Evolutionary conservation across 2,113 vertebrate species (phyloP).

Genomic region (Anolis carolinensis): DNA sequence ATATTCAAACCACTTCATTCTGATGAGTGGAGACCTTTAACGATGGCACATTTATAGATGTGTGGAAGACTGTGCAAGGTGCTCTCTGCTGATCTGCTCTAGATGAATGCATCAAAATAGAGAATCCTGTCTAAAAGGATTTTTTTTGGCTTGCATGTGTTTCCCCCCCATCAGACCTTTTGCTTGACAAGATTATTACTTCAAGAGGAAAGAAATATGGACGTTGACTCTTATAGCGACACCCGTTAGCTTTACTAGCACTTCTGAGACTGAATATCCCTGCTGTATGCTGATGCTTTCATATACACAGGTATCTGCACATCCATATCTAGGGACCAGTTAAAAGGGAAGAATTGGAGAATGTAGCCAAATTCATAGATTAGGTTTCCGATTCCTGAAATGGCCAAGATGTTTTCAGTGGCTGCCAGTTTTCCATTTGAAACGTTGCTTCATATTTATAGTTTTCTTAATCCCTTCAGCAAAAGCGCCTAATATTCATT

Average conservation of each 20-base stretch:
- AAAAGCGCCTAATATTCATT: constrained; percentile 76
- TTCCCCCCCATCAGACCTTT: constrained; percentile 41
- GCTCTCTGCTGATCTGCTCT: constrained; percentile 30
- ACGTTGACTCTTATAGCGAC: not conserved
- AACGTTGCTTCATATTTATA: constrained; percentile 68
- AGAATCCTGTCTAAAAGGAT: constrained; percentile 28
- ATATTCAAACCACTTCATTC: constrained; percentile 91
- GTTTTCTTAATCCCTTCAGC: constrained; percentile 75
- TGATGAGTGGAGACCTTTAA: constrained; percentile 88
- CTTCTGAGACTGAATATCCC: not conserved
- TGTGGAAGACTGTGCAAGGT: constrained; percentile 78
- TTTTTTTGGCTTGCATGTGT: not conserved
- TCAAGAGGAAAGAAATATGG: not conserved
- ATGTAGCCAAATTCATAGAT: not conserved
- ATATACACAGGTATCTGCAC: not conserved
- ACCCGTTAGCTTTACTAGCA: not conserved
- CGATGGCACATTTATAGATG: constrained; percentile 89
- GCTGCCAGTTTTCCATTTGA: constrained; percentile 65
- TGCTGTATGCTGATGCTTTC: not conserved
- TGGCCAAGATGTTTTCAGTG: constrained; percentile 16
- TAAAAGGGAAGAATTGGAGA: not conserved
- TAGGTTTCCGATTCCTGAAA: constrained; percentile 32
- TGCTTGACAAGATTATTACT: constrained; percentile 24
- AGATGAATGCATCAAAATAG: constrained; percentile 43
- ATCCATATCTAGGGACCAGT: not conserved